These are phyloP conservation scores for Hypomecis punctinalis DNA, from an alignment of 2,888 invertebrate species.

Conservation along the genomic window DNA sequence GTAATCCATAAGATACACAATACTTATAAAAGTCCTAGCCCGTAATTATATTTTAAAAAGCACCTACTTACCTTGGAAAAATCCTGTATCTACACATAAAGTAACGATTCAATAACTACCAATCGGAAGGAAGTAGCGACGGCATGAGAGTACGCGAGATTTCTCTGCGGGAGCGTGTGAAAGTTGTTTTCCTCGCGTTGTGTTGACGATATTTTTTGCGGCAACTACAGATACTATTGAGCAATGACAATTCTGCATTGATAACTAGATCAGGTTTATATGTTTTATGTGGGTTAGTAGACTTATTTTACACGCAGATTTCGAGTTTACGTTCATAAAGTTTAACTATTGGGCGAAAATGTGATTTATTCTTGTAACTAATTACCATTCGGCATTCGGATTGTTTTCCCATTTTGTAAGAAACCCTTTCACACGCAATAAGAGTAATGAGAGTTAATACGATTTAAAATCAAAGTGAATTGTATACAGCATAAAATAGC, in stretches of 20 bases:
- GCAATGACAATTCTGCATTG: constrained; percentile 31
- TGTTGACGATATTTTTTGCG: constrained; percentile 47
- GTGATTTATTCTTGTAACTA: no score
- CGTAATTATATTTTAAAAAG: background rate
- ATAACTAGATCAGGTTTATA: constrained; percentile 11
- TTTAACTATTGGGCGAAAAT: no score
- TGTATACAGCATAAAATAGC: no score
- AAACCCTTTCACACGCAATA: no score
- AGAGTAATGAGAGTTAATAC: no score
- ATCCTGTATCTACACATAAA: constrained; percentile 24
- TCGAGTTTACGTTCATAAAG: no score
- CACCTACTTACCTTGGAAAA: background rate
- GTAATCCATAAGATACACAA: no score
- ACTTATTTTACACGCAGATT: background rate
- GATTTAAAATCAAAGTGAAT: no score
- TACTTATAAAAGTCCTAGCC: no score
- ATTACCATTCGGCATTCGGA: no score
- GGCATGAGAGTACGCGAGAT: constrained; percentile 55
- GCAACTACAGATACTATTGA: constrained; percentile 18
- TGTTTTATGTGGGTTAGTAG: constrained; percentile 4
- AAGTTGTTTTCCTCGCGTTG: constrained; percentile 75
- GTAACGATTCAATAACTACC: constrained; percentile 10
- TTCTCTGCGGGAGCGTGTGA: constrained; percentile 73
- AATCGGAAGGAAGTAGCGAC: constrained; percentile 67
- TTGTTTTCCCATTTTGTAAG: no score